These are phyloP conservation scores for Crematogaster levior DNA, from an alignment of 2,888 invertebrate genomes.

Conservation along the genomic window DNA sequence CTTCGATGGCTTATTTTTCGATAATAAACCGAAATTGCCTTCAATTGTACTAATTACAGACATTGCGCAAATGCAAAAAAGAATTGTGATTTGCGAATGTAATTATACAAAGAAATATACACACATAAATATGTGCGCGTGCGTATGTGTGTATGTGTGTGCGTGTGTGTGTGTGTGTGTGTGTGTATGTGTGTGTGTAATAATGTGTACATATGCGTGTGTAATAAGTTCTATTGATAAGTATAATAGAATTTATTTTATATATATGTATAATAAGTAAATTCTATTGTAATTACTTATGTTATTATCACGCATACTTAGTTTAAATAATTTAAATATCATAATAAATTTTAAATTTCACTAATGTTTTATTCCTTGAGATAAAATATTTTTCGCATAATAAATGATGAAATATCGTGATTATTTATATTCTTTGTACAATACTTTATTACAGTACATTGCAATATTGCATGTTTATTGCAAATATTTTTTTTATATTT, in stretches of 20 bases:
- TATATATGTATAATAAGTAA: not conserved
- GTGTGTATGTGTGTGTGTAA: not conserved
- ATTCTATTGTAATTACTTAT: constrained; percentile 7
- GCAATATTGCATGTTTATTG: not conserved
- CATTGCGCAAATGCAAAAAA: not conserved
- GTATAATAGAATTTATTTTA: constrained; percentile 8
- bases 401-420: not conserved
- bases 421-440: not conserved
- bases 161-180: too few species aligned
- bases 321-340: constrained; percentile 18
- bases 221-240: constrained; percentile 4
- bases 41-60: not conserved
- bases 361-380: not conserved
- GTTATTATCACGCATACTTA: constrained; percentile 8
- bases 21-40: not conserved
- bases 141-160: not conserved
- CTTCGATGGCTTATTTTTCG: not conserved
- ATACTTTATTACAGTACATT: too few species aligned
- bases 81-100: not conserved
- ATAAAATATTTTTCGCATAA: constrained; percentile 3
- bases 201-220: not conserved
- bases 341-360: not conserved
- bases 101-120: not conserved
- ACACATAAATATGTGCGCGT: not conserved
- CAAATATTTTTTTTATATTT: not conserved